A percentile compares a stretch with the other conserved stretches of the same genome.
Conservation (phyloP, 2,888 invertebrate species). For the Serripes groenlandicus region DNA sequence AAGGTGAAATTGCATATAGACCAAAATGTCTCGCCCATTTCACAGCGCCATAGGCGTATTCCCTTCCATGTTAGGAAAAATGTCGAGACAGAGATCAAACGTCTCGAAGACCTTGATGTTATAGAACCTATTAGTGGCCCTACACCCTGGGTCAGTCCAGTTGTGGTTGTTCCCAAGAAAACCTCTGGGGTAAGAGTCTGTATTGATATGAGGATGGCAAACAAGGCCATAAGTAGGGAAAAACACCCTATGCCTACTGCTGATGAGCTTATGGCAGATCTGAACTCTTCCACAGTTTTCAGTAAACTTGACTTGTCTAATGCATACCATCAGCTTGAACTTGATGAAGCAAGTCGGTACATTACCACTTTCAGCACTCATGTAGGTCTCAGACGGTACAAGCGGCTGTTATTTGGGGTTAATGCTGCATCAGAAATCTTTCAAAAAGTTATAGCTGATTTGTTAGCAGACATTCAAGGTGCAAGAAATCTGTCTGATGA, state of each 20-base stretch:
- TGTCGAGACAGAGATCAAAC: background rate
- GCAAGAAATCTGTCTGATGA: slow-evolving; percentile 46
- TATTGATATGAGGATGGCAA: slow-evolving; percentile 63
- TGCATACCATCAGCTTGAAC: slow-evolving; percentile 71
- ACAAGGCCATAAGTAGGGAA: slow-evolving; percentile 51
- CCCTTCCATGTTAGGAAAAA: background rate
- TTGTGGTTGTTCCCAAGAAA: slow-evolving; percentile 64
- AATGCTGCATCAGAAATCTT: slow-evolving; percentile 57
- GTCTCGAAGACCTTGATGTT: background rate
- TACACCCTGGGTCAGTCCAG: slow-evolving; percentile 64
- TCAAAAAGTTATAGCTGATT: slow-evolving; percentile 36
- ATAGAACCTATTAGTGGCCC: slow-evolving; percentile 40
- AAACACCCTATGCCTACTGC: slow-evolving; percentile 57
- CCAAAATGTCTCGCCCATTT: background rate
- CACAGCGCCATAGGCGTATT: background rate
- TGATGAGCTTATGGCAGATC: slow-evolving; percentile 52
- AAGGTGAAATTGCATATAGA: slow-evolving; percentile 1
- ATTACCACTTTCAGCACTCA: slow-evolving; percentile 62
- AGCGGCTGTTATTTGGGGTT: slow-evolving; percentile 52
- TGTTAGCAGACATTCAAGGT: slow-evolving; percentile 42
- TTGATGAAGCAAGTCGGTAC: slow-evolving; percentile 46
- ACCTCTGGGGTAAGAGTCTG: slow-evolving; percentile 64
- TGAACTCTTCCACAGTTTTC: slow-evolving; percentile 60
- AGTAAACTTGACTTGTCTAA: slow-evolving; percentile 64
- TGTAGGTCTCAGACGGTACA: slow-evolving; percentile 49